Evolutionary conservation across 2,888 invertebrate genomes (phyloP), one percentile per base, ranked within the genome.

Genomic region (Baronia brevicornis): DNA sequence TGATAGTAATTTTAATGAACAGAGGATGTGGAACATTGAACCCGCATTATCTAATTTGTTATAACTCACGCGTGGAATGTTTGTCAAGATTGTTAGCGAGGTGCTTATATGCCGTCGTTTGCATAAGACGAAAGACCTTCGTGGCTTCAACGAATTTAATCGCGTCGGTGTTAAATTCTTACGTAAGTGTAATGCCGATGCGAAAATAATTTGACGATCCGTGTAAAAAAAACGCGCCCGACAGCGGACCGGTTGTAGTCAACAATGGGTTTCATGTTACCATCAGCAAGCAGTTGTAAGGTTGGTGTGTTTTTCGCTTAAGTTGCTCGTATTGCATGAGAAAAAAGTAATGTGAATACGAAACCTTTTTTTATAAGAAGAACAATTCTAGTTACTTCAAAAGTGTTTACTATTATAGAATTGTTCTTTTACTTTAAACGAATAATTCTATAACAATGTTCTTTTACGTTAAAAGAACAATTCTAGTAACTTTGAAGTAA

Each of bases 151-250:
- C 37, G 39, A 41, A 43, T 52, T 51, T 55, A 55, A 56, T 56
- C 46, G 37, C 36, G 42, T 28, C 25, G 39, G 54, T 56, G 66
- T 67, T 67, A 67, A 65, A 49, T 44, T 42, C 49, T 71, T 65
- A 68, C 71, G 72, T 66, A 67, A 71, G 68, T 70, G 70, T 54
- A 62, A 60, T 60, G 54, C 61, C 30, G 32, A 28, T 33, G 19
- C 28, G 35, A 37, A 38, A 45, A 39, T 32, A 36, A 41, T 38
- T 27, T 30, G 18, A 28, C 13, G 28, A 11, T 20, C 12, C 12
- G 11, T 3, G 19, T 28, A 8, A 26, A 28, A 19, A 27, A 28
- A 27, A 28, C n/a, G n/a, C n/a, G n/a, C n/a, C n/a, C n/a, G n/a
- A n/a, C n/a, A n/a, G n/a, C n/a, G n/a, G n/a, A n/a, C n/a, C n/a